Percentiles rank a stretch among this genome's conserved stretches.
These are phyloP conservation scores for Montipora capitata DNA, from an alignment of 92 coral and sea anemone species.

Conservation along the genomic window DNA sequence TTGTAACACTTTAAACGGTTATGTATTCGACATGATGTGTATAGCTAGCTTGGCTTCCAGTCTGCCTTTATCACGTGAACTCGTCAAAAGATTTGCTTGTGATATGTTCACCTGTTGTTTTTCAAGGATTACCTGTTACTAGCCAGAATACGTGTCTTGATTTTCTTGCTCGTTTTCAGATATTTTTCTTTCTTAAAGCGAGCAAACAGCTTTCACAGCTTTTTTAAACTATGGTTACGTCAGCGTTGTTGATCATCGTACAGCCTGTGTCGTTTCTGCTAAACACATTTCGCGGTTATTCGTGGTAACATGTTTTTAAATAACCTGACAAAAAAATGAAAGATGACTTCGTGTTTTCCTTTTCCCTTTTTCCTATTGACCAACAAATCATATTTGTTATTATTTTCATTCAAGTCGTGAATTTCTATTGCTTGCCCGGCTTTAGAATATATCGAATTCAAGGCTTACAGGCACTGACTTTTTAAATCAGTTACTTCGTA, in stretches of 20 bases:
- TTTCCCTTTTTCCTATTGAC: not conserved
- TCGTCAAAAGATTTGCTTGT: conserved; percentile 14
- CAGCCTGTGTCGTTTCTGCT: too few species aligned
- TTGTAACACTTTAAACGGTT: too few species aligned
- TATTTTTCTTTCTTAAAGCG: too few species aligned
- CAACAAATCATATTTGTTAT: conserved; percentile 16
- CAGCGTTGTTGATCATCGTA: not conserved
- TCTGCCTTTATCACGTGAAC: not conserved
- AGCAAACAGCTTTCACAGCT: too few species aligned
- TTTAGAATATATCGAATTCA: not conserved
- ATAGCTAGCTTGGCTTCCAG: too few species aligned
- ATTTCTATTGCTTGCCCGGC: not conserved
- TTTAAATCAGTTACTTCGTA: too few species aligned
- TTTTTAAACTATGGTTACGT: too few species aligned
- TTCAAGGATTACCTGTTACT: conserved; percentile 10
- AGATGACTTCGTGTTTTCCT: conserved; percentile 2
- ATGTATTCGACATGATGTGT: too few species aligned
- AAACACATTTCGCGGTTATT: too few species aligned
- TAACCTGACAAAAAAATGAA: conserved; percentile 2
- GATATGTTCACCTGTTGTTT: conserved; percentile 11
- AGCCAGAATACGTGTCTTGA: too few species aligned
- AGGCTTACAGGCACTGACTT: too few species aligned
- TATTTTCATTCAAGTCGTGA: not conserved
- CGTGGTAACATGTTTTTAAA: not conserved
- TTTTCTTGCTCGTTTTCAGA: not conserved